Percentiles rank a stretch among this genome's conserved stretches.
Evolutionary conservation across 1,140 invertebrate species (phyloP).

Genomic region (Drosophila saltans): DNA sequence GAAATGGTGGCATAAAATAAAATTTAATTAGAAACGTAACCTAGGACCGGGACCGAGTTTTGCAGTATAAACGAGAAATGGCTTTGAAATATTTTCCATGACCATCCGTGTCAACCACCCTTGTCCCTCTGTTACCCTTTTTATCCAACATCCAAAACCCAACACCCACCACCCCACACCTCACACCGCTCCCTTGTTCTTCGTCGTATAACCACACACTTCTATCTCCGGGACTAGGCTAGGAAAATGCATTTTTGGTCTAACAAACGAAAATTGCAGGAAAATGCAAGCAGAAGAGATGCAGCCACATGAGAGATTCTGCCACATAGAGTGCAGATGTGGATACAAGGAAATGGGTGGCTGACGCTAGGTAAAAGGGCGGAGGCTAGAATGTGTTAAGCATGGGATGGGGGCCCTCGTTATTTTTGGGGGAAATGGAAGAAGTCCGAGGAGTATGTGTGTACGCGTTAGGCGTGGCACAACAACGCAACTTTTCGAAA

Average conservation of each 20-base stretch:
- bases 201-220: constrained; percentile 1
- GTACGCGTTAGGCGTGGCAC: constrained; percentile 70
- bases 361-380: too few relatives aligned
- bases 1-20: constrained; percentile 81
- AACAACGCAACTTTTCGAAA: constrained; percentile 39
- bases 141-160: too few relatives aligned
- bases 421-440: neutral
- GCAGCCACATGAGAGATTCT: constrained; percentile 30
- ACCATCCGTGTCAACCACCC: neutral
- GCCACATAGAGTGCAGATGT: constrained; percentile 4
- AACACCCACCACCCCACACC: neutral
- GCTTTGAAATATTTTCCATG: constrained; percentile 69
- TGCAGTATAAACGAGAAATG: constrained; percentile 53
- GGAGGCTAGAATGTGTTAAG: too few relatives aligned
- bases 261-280: constrained; percentile 64
- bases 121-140: neutral
- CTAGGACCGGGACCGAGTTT: constrained; percentile 44
- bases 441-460: constrained; percentile 20
- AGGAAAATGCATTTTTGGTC: constrained; percentile 67
- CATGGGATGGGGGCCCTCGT: neutral
- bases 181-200: too few relatives aligned
- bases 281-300: constrained; percentile 60
- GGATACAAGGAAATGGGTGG: constrained; percentile 25
- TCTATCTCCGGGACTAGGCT: constrained; percentile 28
- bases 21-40: constrained; percentile 81